phyloP scores from a whole-genome alignment of 2,888 invertebrate genomes.

The Cheilosia variabilis region DNA sequence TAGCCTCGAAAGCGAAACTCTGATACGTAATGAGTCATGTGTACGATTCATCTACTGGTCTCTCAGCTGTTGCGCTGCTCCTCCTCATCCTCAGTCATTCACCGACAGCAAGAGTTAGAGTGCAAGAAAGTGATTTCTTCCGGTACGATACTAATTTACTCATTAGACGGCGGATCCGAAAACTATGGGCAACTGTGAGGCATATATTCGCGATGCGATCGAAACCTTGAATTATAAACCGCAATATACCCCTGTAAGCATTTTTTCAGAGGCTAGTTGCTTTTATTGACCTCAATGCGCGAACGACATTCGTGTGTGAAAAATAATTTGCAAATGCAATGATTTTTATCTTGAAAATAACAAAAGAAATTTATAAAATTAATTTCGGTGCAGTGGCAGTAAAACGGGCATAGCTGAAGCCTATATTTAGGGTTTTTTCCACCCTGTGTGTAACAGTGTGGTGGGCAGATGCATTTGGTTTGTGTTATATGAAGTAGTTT shows the following conservation, averaged over 20 bases:
- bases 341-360: no score
- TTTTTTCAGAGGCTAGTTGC: not conserved
- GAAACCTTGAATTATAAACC: conserved; percentile 45
- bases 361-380: no score
- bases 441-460: no score
- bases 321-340: not conserved
- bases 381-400: no score
- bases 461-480: no score
- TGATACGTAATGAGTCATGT: conserved; percentile 36
- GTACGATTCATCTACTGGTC: conserved; percentile 8
- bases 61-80: not conserved
- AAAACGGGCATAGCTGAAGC: no score
- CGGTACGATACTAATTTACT: conserved; percentile 24
- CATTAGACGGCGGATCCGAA: not conserved
- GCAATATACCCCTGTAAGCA: conserved; percentile 11
- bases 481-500: no score
- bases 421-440: no score
- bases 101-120: conserved; percentile 35
- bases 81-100: conserved; percentile 57
- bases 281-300: conserved; percentile 13
- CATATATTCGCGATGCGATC: conserved; percentile 58
- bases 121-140: conserved; percentile 56
- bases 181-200: conserved; percentile 61
- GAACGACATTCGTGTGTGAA: not conserved
- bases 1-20: conserved; percentile 40